Evolutionary conservation across 1,140 invertebrate species (phyloP), one percentile per base, ranked within the genome.

Genomic region (Akabosia matsudoensis): DNA sequence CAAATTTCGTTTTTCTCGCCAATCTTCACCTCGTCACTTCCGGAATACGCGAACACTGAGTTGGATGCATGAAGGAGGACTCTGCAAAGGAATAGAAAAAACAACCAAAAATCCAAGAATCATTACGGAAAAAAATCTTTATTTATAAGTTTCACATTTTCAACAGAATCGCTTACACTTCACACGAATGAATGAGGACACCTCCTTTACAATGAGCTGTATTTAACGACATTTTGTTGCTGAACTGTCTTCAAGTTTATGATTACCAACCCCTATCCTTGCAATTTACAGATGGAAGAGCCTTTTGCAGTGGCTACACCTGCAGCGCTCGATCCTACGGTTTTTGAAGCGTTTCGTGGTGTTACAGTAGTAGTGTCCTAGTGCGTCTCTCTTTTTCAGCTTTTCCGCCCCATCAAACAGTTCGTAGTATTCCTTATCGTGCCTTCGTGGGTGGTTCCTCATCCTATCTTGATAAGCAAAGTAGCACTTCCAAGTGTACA

Each of bases 141-240:
- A n/a, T n/a, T n/a, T n/a, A n/a, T n/a, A n/a, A n/a, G n/a, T n/a
- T n/a, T n/a, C n/a, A n/a, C n/a, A n/a, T n/a, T n/a, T n/a, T n/a
- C n/a, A n/a, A n/a, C n/a, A n/a, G n/a, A n/a, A n/a, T n/a, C n/a
- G 87, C 90, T 91, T 89, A 97, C 95, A 90, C 90, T 89, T 97
- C 96, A 81, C 94, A 94, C 78, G 91, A 88, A 85, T 96, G 94
- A 82, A 97, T 94, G 34, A 97, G 86, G 33, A 97, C 94, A 22
- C 96, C 95, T 64, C 92, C 92, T 83, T 94, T 93, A 18, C 92
- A 90, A 84, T 97, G 95, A 74, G 94, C 94, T 74, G 94, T 96
- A 84, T 97, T 97, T 74, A 97, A 85, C 78, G 94, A 94, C 95
- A 97, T 97, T 79, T 84, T 88, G n/a, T n/a, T 30, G 51, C 70